Conservation (phyloP, 2,888 invertebrate genomes). For the Byasa hedistus region DNA sequence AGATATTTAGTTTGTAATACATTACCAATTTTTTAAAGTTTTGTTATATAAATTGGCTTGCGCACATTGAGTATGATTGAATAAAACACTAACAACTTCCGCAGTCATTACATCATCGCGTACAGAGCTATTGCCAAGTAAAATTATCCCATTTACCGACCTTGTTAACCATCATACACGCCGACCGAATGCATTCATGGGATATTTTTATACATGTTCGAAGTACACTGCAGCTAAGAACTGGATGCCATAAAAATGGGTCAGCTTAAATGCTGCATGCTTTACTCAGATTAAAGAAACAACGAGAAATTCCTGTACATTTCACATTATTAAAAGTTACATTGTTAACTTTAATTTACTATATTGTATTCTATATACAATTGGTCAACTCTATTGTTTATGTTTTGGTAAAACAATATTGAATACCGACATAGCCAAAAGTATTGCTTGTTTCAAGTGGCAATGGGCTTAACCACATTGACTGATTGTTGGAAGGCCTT, state of each 20-base stretch:
- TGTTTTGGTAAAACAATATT: too few species aligned
- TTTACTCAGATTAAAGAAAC: neutral
- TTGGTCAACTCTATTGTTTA: too few species aligned
- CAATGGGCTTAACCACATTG: too few species aligned
- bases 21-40: neutral
- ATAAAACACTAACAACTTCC: slow-evolving; percentile 55
- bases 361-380: too few species aligned
- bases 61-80: slow-evolving; percentile 46
- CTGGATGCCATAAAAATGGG: neutral
- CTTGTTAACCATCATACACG: slow-evolving; percentile 34
- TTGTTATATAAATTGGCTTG: neutral
- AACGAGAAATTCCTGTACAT: neutral
- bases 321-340: neutral
- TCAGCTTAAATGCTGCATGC: neutral
- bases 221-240: neutral
- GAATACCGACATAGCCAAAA: too few species aligned
- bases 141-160: slow-evolving; percentile 32
- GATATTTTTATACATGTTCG: slow-evolving; percentile 15
- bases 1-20: too few species aligned
- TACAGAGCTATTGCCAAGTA: slow-evolving; percentile 29
- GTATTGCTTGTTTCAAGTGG: too few species aligned
- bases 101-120: slow-evolving; percentile 57
- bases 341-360: too few species aligned
- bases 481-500: too few species aligned
- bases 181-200: slow-evolving; percentile 10